A percentile compares a stretch with the other conserved stretches of the same genome.
These are phyloP conservation scores for Chrosomus eos DNA, from an alignment of 2,797 vertebrate species.

Conservation along the genomic window DNA sequence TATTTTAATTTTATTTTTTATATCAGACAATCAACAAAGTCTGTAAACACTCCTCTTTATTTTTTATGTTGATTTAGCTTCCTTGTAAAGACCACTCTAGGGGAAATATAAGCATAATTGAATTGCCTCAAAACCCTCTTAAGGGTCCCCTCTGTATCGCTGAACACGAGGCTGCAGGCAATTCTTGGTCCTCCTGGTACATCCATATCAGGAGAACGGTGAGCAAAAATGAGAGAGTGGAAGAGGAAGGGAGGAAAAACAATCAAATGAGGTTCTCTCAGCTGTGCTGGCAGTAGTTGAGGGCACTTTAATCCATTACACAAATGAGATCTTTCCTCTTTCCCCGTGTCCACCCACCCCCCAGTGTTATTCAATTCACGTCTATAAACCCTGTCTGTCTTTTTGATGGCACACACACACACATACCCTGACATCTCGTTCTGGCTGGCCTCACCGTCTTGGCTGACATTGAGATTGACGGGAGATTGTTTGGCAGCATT, in stretches of 20 bases:
- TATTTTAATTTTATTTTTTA: too few species aligned
- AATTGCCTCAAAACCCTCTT: neutral
- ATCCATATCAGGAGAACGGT: neutral
- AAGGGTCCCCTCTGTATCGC: neutral
- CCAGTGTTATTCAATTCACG: constrained; percentile 68
- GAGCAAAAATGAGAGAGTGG: neutral
- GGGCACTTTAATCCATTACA: constrained; percentile 71
- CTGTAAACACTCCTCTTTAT: neutral
- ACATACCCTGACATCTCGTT: constrained; percentile 48
- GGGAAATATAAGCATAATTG: neutral
- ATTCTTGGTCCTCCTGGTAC: neutral
- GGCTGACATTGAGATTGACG: constrained; percentile 74
- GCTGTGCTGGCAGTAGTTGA: constrained; percentile 10
- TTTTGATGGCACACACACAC: constrained; percentile 63
- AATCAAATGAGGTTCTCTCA: neutral
- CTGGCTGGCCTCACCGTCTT: constrained; percentile 67
- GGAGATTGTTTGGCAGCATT: constrained; percentile 45
- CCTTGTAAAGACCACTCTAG: neutral
- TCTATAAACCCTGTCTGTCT: constrained; percentile 51
- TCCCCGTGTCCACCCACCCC: neutral
- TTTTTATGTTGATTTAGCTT: neutral
- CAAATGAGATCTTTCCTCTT: constrained; percentile 69
- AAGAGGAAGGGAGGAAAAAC: neutral
- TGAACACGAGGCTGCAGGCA: neutral
- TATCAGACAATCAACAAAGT: neutral